Evolutionary conservation across 2,888 invertebrate species (phyloP).

Genomic region (Neoaliturus tenellus): DNA sequence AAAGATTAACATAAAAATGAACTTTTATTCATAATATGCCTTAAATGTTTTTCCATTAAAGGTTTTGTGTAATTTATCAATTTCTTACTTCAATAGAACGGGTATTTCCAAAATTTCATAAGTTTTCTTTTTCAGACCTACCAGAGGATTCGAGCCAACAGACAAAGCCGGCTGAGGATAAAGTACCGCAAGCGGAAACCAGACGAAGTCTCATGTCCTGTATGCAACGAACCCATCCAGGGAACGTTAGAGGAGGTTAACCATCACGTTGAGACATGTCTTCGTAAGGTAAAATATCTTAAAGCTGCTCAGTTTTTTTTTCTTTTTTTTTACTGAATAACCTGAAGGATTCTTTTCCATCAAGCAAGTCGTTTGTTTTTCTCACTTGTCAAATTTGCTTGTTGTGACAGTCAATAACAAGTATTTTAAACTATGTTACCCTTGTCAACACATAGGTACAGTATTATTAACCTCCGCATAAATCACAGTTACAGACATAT

Average conservation of each 20-base stretch:
- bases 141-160: conserved; percentile 83
- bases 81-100: background rate
- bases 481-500: too few relatives aligned
- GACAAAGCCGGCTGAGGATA: conserved; percentile 81
- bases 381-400: too few relatives aligned
- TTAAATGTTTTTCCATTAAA: background rate
- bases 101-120: background rate
- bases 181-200: conserved; percentile 83
- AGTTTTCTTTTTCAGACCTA: conserved; percentile 77
- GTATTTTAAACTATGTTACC: too few relatives aligned
- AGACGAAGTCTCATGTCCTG: conserved; percentile 85
- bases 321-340: too few relatives aligned
- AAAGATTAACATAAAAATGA: too few relatives aligned
- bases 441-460: too few relatives aligned
- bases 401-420: too few relatives aligned
- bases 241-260: conserved; percentile 82
- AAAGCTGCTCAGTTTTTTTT: too few relatives aligned
- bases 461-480: too few relatives aligned
- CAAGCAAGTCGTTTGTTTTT: too few relatives aligned
- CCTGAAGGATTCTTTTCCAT: too few relatives aligned
- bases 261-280: conserved; percentile 83
- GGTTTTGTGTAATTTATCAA: background rate
- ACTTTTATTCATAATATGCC: too few relatives aligned
- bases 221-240: conserved; percentile 83
- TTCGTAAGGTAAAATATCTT: conserved; percentile 76